phyloP scores from a whole-genome alignment of 2,113 vertebrate species.

The Myxocyprinus asiaticus region DNA sequence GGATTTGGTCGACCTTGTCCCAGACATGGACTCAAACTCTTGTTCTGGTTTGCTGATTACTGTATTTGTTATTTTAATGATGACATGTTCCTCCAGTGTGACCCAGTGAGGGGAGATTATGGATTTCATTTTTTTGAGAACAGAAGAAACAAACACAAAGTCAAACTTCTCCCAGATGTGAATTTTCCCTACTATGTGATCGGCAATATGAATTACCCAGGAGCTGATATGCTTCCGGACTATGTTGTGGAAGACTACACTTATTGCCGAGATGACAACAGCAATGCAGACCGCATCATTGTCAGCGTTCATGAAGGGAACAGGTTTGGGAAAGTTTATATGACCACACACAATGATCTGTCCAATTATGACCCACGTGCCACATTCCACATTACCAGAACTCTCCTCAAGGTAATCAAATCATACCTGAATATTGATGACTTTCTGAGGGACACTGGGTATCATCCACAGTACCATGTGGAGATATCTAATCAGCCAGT shows the following conservation, averaged over 20 bases:
- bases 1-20: neutral
- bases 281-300: neutral
- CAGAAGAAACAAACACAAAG: neutral
- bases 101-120: neutral
- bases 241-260: neutral
- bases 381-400: neutral
- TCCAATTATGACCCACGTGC: neutral
- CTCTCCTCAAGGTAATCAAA: neutral
- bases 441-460: neutral
- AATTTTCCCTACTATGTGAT: neutral
- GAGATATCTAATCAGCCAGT: no score
- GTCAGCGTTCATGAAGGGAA: neutral
- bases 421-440: neutral
- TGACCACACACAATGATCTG: neutral
- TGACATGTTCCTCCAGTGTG: neutral
- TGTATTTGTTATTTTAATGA: neutral
- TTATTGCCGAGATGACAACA: neutral
- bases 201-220: neutral
- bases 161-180: constrained; percentile 11
- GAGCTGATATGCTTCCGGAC: neutral
- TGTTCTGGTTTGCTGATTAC: constrained; percentile 27
- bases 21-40: constrained; percentile 37
- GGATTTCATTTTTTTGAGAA: constrained; percentile 19
- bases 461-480: neutral
- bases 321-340: neutral